A percentile compares a stretch with the other conserved stretches of the same genome.
These are phyloP conservation scores for Adelognathus sp. DNA, from an alignment of 2,888 invertebrate genomes.

Conservation along the genomic window DNA sequence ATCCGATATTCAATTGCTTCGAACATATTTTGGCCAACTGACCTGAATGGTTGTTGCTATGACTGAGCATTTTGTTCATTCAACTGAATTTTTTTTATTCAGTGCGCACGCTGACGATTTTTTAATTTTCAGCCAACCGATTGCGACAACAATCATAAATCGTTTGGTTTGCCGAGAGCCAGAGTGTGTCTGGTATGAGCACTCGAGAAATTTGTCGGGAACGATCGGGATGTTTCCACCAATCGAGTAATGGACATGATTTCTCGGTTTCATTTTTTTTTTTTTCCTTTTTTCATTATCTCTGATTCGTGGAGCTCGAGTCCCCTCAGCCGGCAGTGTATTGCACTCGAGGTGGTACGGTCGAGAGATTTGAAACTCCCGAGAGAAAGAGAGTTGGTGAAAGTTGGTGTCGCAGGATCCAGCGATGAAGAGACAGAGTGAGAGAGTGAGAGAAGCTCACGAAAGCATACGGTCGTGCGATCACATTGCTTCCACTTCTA, in stretches of 20 bases:
- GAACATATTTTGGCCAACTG: too few relatives aligned
- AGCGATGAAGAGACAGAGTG: slow-evolving; percentile 15
- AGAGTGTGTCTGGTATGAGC: background rate
- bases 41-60: too few relatives aligned
- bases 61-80: too few relatives aligned
- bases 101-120: too few relatives aligned
- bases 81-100: too few relatives aligned
- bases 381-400: slow-evolving; percentile 1
- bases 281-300: background rate
- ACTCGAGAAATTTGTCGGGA: background rate
- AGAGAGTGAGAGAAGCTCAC: slow-evolving; percentile 41
- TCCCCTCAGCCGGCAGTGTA: background rate
- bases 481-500: slow-evolving; percentile 22
- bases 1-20: too few relatives aligned
- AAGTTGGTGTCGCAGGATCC: slow-evolving; percentile 55
- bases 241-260: slow-evolving; percentile 31
- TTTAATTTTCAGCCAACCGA: background rate
- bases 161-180: background rate
- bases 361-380: background rate
- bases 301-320: background rate
- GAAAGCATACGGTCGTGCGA: slow-evolving; percentile 31
- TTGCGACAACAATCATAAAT: background rate
- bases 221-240: slow-evolving; percentile 16
- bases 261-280: background rate
- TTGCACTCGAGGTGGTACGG: background rate